phyloP scores from a whole-genome alignment of 2,113 vertebrate species.

The Vulpes ferrilata region DNA sequence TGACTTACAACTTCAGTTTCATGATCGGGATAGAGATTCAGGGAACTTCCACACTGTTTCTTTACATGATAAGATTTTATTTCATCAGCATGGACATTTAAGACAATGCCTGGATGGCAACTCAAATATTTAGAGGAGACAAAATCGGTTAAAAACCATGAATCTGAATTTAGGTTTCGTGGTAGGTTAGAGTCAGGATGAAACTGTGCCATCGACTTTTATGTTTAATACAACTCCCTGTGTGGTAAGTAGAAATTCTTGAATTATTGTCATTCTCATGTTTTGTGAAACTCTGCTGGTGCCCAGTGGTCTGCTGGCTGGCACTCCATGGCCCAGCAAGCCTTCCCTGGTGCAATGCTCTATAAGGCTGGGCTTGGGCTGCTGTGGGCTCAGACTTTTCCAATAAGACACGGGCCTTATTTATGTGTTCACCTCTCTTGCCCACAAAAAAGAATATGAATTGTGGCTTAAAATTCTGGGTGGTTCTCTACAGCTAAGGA shows the following conservation, averaged over 20 bases:
- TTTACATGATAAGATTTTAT: neutral
- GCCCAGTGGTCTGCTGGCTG: too few species aligned
- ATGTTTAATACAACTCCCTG: neutral
- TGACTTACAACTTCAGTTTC: neutral
- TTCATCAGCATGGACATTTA: neutral
- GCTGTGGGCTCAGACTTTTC: too few species aligned
- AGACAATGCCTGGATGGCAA: neutral
- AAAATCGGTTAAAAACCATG: neutral
- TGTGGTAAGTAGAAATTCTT: neutral
- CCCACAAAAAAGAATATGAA: neutral
- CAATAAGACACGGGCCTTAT: neutral
- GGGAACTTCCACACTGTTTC: neutral
- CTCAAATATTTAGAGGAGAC: neutral
- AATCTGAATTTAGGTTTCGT: neutral
- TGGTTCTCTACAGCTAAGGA: neutral
- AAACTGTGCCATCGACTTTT: neutral
- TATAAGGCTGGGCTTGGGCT: fast-evolving
- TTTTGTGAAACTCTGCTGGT: neutral
- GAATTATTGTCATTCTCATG: neutral
- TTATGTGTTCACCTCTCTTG: neutral
- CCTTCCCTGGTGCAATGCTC: fast-evolving
- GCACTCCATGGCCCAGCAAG: fast-evolving
- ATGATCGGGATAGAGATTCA: neutral
- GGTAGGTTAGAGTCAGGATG: neutral
- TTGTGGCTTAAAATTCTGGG: neutral